Percentiles rank a stretch among this genome's conserved stretches.
These are phyloP conservation scores for Callosobruchus maculatus DNA, from an alignment of 2,888 invertebrate species.

Conservation along the genomic window DNA sequence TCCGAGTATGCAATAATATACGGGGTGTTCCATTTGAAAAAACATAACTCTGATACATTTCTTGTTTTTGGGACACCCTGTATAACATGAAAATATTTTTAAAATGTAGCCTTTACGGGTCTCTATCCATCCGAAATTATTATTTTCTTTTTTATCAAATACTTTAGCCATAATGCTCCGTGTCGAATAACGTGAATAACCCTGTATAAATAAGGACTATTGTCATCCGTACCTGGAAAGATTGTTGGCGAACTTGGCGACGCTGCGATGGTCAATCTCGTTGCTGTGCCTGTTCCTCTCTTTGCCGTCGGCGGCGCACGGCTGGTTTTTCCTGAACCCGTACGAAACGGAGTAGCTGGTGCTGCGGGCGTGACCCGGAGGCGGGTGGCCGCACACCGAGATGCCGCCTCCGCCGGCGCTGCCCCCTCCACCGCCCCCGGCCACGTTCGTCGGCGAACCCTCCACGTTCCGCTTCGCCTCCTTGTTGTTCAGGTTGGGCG, in stretches of 20 bases:
- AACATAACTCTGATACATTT: too few relatives aligned
- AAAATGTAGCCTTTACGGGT: too few relatives aligned
- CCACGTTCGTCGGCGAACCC: constrained; percentile 23
- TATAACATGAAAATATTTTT: too few relatives aligned
- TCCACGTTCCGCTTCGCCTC: constrained; percentile 64
- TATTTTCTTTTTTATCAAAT: too few relatives aligned
- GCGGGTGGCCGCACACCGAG: constrained; percentile 46
- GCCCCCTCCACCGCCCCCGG: constrained; percentile 19
- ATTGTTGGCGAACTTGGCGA: constrained; percentile 57
- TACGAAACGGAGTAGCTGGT: constrained; percentile 91
- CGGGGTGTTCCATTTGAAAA: too few relatives aligned
- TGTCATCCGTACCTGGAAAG: constrained; percentile 60
- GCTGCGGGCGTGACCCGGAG: constrained; percentile 76
- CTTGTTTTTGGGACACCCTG: too few relatives aligned
- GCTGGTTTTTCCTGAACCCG: constrained; percentile 70
- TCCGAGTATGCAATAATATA: too few relatives aligned
- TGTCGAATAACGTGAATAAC: too few relatives aligned
- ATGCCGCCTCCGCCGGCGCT: too few relatives aligned
- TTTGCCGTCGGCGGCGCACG: constrained; percentile 54
- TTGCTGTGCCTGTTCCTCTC: constrained; percentile 52
- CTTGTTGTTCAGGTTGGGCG: constrained; percentile 90
- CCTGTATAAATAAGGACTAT: too few relatives aligned
- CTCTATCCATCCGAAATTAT: too few relatives aligned
- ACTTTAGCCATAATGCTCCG: too few relatives aligned
- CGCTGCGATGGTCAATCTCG: constrained; percentile 42